These are phyloP conservation scores for Burhinus bistriatus DNA, from an alignment of 2,113 vertebrate genomes.

Conservation along the genomic window DNA sequence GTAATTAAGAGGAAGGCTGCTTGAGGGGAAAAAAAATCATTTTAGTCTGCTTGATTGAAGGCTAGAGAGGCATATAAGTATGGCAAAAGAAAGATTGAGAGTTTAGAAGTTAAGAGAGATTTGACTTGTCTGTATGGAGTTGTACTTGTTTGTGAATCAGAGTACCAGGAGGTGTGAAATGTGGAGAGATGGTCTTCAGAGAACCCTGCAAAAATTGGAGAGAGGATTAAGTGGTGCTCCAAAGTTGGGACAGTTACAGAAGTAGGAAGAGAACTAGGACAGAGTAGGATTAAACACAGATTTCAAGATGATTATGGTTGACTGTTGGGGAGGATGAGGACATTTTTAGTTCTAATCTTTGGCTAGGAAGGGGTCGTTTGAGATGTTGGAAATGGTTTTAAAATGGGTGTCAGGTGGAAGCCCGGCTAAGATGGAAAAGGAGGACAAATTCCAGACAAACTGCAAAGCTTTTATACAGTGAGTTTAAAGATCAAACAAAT, in stretches of 20 bases:
- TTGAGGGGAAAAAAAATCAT: not conserved
- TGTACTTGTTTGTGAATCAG: not conserved
- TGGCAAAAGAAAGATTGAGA: not conserved
- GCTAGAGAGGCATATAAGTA: not conserved
- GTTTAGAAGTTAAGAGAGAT: not conserved
- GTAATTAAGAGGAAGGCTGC: not conserved
- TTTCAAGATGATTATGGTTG: not conserved
- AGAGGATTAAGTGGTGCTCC: not conserved
- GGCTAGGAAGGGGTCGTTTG: not conserved
- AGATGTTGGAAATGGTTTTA: not conserved
- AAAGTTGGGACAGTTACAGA: not conserved
- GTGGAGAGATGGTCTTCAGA: not conserved
- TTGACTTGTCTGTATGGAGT: not conserved
- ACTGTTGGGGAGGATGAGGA: not conserved
- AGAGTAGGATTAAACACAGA: not conserved
- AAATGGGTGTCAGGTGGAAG: not conserved
- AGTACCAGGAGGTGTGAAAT: not conserved
- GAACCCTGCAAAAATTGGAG: not conserved
- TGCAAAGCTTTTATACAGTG: not conserved
- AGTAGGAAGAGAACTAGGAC: not conserved
- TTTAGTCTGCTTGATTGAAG: not conserved
- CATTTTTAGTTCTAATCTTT: not conserved
- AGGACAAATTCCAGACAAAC: not conserved
- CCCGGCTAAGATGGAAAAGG: not conserved
- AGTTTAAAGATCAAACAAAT: not conserved